These are phyloP conservation scores for Autographa gamma DNA, from an alignment of 2,888 invertebrate genomes.

Conservation along the genomic window DNA sequence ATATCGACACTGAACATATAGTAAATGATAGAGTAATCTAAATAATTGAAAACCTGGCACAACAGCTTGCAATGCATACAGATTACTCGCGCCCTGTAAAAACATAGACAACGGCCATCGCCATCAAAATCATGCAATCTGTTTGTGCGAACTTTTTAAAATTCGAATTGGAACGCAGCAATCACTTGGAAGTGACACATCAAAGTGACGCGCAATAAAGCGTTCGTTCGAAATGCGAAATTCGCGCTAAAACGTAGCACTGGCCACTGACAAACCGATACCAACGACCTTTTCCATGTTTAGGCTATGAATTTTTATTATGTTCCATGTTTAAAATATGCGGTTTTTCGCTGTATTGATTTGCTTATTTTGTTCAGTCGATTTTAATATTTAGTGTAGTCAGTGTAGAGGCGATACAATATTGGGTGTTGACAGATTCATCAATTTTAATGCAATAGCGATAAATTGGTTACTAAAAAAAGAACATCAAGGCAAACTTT, in stretches of 20 bases:
- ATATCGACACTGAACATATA: background rate
- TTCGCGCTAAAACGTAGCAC: conserved; percentile 60
- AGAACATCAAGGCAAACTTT: too few species aligned
- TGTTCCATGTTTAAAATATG: conserved; percentile 47
- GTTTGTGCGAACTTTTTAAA: conserved; percentile 74
- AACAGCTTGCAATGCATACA: conserved; percentile 19
- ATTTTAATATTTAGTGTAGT: conserved; percentile 13
- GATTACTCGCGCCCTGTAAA: conserved; percentile 33
- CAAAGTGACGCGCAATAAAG: conserved; percentile 75
- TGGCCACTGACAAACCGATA: conserved; percentile 43
- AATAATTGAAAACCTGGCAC: background rate
- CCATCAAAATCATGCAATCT: conserved; percentile 69
- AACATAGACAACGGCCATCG: conserved; percentile 42
- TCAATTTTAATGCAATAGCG: background rate
- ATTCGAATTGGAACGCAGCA: conserved; percentile 67
- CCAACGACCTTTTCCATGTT: conserved; percentile 46
- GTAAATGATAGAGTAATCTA: background rate
- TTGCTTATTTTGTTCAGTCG: conserved; percentile 3
- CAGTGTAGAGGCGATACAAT: background rate
- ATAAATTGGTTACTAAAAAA: background rate
- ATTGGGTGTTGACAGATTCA: background rate
- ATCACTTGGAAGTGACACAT: conserved; percentile 71
- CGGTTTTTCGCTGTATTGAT: conserved; percentile 29
- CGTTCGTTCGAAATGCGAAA: conserved; percentile 65
- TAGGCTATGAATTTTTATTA: conserved; percentile 54